Evolutionary conservation across 2,888 invertebrate species (phyloP), one percentile per base, ranked within the genome.

Genomic region (Trichopria drosophilae): DNA sequence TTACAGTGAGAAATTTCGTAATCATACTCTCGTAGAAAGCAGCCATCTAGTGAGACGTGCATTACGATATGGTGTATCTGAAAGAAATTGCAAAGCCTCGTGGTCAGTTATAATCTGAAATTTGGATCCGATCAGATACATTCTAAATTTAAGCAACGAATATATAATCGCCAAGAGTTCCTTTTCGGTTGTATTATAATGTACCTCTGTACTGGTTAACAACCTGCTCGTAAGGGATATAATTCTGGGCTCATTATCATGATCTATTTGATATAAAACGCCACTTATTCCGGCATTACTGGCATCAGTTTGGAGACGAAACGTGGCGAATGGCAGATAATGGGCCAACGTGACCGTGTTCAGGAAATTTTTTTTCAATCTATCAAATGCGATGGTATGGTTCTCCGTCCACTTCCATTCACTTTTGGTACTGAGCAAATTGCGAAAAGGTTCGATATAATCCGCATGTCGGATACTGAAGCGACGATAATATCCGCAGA

Each of bases 131-230:
- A 39, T 6, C 1, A 52, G 1, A 42, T 51, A 51, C 10, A 22
- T 12, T 13, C 51, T 13, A n/a, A 51, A 46, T 22, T 51, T 46
- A 3, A 12, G 20, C n/a, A 51, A 2, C 9, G 51, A 40, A 22
- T 46, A 46, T 4, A 51, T 29, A 3, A 46, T 51, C 1, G 46
- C 51, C 4, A 46, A 15, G 10, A 51, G 20, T 35, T 51, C 45
- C 24, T 37, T 31, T 10, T 51, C 51, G 1, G 45, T 51, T 2
- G 45, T 51, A 2, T 35, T 45, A 20, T 45, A 45, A 45, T 45
- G 15, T 3, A 13, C 3, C 19, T 46, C 39, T 16, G 1, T 9
- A 12, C 9, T 5, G 12, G 36, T 26, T 13, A 46, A 23, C 20
- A 42, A 51, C 3, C 45, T 26, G 41, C 51, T 45, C 2, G 41